phyloP scores from a whole-genome alignment of 2,797 vertebrate species.

The Eidolon dupreanum region DNA sequence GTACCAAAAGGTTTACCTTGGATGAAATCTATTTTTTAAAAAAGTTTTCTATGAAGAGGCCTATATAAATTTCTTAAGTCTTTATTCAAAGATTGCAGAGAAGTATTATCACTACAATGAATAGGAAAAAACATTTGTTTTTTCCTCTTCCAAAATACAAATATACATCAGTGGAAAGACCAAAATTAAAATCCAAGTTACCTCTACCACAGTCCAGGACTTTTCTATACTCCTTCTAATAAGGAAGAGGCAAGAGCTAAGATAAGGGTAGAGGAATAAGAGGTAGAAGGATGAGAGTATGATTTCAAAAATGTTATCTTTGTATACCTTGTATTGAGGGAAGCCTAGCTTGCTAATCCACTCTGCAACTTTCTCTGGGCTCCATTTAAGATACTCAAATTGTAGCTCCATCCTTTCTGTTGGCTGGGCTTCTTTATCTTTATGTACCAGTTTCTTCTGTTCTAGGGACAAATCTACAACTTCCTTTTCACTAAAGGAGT shows the following conservation, averaged over 20 bases:
- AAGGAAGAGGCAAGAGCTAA: slow-evolving; percentile 14
- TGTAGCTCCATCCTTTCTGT: neutral
- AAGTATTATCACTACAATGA: slow-evolving; percentile 5
- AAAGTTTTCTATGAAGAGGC: slow-evolving; percentile 27
- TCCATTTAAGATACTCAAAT: slow-evolving; percentile 87
- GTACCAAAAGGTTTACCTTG: neutral
- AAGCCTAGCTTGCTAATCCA: slow-evolving; percentile 92
- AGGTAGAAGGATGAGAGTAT: neutral
- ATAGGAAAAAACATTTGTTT: neutral
- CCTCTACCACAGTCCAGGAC: neutral
- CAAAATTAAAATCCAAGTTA: slow-evolving; percentile 50
- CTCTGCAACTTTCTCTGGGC: slow-evolving; percentile 87
- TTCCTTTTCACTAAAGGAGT: neutral
- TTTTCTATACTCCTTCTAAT: neutral
- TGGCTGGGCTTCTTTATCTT: neutral
- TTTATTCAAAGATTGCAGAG: slow-evolving; percentile 28
- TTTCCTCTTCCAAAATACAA: neutral
- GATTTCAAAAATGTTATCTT: neutral
- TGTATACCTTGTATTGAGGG: slow-evolving; percentile 91
- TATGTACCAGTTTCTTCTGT: neutral
- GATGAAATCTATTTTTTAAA: neutral
- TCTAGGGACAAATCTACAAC: neutral
- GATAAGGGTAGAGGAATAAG: neutral
- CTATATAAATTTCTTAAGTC: neutral
- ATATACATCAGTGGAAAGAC: neutral